phyloP scores from a whole-genome alignment of 2,888 invertebrate species.

The Nephrotoma flavescens region DNA sequence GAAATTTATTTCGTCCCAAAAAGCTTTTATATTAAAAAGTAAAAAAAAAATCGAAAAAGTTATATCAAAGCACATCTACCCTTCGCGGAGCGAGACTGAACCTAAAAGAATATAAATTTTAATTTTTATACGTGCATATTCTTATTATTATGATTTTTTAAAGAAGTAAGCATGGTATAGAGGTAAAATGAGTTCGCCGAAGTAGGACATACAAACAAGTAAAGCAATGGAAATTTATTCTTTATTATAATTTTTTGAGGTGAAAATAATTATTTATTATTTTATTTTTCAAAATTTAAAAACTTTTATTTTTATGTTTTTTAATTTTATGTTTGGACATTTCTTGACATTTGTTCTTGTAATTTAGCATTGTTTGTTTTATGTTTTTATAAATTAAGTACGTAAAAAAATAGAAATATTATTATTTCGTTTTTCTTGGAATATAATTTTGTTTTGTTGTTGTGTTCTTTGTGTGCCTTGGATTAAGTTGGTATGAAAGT shows the following conservation, averaged over 20 bases:
- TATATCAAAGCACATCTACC: neutral
- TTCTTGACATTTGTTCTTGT: neutral
- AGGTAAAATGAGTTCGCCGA: neutral
- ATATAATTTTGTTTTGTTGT: neutral
- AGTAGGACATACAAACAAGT: neutral
- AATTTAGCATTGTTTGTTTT: neutral
- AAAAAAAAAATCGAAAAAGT: neutral
- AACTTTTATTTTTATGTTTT: neutral
- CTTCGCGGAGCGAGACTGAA: neutral
- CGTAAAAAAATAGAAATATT: neutral
- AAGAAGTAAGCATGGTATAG: neutral
- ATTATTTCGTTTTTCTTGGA: neutral
- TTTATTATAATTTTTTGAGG: neutral
- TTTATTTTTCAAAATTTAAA: neutral
- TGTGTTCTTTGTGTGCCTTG: neutral
- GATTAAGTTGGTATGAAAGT: neutral
- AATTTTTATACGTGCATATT: neutral
- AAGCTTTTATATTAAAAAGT: neutral
- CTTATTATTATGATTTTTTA: neutral
- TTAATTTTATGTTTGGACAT: neutral
- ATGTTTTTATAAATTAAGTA: neutral
- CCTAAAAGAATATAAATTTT: neutral
- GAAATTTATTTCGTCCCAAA: neutral
- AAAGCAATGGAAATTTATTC: neutral
- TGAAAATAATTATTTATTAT: neutral